Evolutionary conservation across 2,888 invertebrate genomes (phyloP).

Genomic region (Scaptomyza polygonia): DNA sequence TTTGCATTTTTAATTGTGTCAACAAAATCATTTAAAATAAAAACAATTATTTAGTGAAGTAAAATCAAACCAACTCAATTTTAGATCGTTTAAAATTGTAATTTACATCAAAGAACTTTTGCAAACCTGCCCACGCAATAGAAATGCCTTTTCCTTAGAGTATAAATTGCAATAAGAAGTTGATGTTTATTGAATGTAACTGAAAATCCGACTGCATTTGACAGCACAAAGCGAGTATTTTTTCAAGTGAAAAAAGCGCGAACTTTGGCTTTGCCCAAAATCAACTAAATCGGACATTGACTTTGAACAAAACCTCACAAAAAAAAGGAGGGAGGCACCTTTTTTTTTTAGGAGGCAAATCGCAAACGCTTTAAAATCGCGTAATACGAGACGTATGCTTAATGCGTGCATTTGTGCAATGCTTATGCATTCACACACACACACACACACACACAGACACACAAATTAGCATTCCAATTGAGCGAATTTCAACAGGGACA

Average conservation of each 20-base stretch:
- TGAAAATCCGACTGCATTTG: constrained; percentile 34
- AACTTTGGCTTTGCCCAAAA: constrained; percentile 35
- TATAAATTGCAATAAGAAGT: constrained; percentile 24
- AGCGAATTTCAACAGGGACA: constrained; percentile 47
- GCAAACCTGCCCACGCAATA: not conserved
- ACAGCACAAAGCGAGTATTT: constrained; percentile 22
- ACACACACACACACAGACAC: not conserved
- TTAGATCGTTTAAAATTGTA: too few relatives aligned
- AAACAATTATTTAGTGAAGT: too few relatives aligned
- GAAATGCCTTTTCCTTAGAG: not conserved
- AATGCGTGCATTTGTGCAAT: constrained; percentile 8
- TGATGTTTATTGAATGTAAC: constrained; percentile 19
- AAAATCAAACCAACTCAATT: too few relatives aligned
- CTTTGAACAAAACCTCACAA: not conserved
- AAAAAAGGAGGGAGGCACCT: not conserved
- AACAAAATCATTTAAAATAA: too few relatives aligned
- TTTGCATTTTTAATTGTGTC: too few relatives aligned
- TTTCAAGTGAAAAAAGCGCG: constrained; percentile 23
- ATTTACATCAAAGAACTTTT: not conserved
- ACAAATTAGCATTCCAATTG: constrained; percentile 68
- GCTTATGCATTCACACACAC: not conserved
- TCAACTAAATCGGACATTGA: constrained; percentile 23
- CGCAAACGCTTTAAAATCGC: constrained; percentile 29
- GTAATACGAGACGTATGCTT: constrained; percentile 38
- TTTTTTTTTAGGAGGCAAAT: not conserved